Base-by-base conservation (phyloP, 2,113 vertebrate genomes). In the Anarhynchus alexandrinus region DNA sequence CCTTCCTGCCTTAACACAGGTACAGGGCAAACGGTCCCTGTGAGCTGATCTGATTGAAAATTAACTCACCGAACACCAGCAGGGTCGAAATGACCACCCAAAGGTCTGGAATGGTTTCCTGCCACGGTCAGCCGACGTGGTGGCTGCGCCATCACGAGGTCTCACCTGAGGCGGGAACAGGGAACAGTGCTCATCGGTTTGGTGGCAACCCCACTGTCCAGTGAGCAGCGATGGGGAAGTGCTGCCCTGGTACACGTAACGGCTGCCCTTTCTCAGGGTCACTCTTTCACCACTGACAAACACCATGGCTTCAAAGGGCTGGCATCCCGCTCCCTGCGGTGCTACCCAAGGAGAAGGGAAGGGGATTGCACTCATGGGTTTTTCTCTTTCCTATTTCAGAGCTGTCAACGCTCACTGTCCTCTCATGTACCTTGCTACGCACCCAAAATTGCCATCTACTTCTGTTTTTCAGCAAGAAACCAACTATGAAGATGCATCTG, bases 241-340 rank as follows among this genome's bases (percentile, higher is more conserved):
- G 45, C 27, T n/a, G 16, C 57, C 49, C 43, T 11, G 25, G 4
- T 4, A 15, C 51, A 2, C 1, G 0, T 8, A 29, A 51, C 0
- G 8, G 59, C 51, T n/a, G 23, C 52, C 21, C 40, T 25, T 47
- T 21, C 27, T 43, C 71, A 4, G 23, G 12, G 49, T 12, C 12
- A 1, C 45, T 43, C 54, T 58, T 52, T 57, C 1, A 1, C 30
- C 26, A 5, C 47, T 32, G 52, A 42, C 42, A 27, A 62, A 2
- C 66, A 21, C 47, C 47, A 20, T 47, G 47, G 47, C 19, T 47
- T 47, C 47, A 16, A 22, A 2, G 4, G 34, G 21, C 15, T 70
- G 36, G 8, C 54, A 40, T 40, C 67, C 38, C 26, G 1, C 23
- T 43, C 36, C 36, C 32, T 36, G 15, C 42, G 20, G 0, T 14